Percentiles rank a stretch among this genome's conserved stretches.
phyloP scores from a whole-genome alignment of 2,888 invertebrate genomes.

The Nudaria mundana region DNA sequence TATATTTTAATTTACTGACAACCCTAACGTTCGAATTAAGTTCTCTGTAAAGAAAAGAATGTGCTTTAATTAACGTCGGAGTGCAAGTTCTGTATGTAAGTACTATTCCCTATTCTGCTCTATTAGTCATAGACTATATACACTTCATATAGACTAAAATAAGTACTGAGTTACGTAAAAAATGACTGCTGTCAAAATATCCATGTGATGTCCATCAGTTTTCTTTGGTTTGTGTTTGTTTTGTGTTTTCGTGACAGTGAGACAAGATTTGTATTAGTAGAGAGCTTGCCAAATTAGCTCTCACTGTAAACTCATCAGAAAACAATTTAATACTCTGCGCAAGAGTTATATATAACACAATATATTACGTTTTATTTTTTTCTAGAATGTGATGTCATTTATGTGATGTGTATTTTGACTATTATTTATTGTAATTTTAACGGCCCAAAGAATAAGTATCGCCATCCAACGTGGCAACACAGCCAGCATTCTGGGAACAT shows the following conservation, averaged over 20 bases:
- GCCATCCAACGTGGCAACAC: too few relatives aligned
- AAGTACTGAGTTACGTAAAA: constrained; percentile 7
- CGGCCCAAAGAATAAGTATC: too few relatives aligned
- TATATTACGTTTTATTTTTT: background rate
- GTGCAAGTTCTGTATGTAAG: too few relatives aligned
- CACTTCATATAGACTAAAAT: too few relatives aligned
- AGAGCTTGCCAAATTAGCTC: constrained; percentile 20
- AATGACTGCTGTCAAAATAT: constrained; percentile 4
- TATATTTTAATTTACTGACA: too few relatives aligned
- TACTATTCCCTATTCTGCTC: too few relatives aligned
- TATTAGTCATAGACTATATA: too few relatives aligned
- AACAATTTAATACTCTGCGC: constrained; percentile 3
- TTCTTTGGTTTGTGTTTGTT: constrained; percentile 11
- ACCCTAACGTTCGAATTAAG: too few relatives aligned
- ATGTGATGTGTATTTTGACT: background rate
- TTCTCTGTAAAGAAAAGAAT: too few relatives aligned
- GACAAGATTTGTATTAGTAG: constrained; percentile 6
- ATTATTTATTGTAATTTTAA: background rate
- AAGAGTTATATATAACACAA: background rate
- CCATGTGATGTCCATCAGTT: constrained; percentile 19
- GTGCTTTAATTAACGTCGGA: too few relatives aligned
- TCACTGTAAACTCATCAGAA: constrained; percentile 13
- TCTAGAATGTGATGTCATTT: constrained; percentile 2
- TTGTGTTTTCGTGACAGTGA: constrained; percentile 13
- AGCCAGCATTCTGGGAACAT: too few relatives aligned